Evolutionary conservation across 1,140 invertebrate genomes (phyloP), one percentile per base, ranked within the genome.

Genomic region (Euschistus heros): DNA sequence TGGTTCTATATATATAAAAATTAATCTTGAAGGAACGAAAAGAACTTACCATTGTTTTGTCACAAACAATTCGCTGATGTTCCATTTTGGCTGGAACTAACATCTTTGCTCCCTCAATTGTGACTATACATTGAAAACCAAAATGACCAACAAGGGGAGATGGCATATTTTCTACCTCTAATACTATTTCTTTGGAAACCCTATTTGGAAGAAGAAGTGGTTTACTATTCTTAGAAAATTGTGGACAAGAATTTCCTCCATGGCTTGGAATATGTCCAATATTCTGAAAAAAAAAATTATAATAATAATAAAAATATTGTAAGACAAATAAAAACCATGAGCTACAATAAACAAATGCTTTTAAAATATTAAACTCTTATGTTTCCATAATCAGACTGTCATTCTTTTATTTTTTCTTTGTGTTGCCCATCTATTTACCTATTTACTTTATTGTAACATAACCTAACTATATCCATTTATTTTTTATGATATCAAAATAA

Each of bases 121-220:
- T 88, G 26, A 94, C 86, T 65, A 94, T 88, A 75, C 93, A 96
- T 71, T 94, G 86, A 73, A 94, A 94, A 33, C 89, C 90, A 17
- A 87, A 87, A 69, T 91, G 90, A 0, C 85, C 89, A 63, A 85
- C 84, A 77, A 90, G 87, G 13, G 91, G 88, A 75, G 89, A 86
- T 5, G 91, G 91, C 50, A 94, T 75, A 76, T 95, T 94, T 73
- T 93, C 89, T 26, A 94, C 91, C 75, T 92, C 88, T 24, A 96
- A 79, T 30, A 86, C 80, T 61, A 95, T 87, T 77, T 94, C 90
- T 73, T 91, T 92, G 5, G 87, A 85, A 24, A 94, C 88, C 74
- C 91, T 91, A 69, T 93, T 92, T 0, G 92, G 89, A 47, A 94
- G 74, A 71, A 94, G 80, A 65, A 94, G 86, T 10, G 83, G 80